Evolutionary conservation across 1,140 invertebrate genomes (phyloP).

Genomic region (Magallana ariakensis): DNA sequence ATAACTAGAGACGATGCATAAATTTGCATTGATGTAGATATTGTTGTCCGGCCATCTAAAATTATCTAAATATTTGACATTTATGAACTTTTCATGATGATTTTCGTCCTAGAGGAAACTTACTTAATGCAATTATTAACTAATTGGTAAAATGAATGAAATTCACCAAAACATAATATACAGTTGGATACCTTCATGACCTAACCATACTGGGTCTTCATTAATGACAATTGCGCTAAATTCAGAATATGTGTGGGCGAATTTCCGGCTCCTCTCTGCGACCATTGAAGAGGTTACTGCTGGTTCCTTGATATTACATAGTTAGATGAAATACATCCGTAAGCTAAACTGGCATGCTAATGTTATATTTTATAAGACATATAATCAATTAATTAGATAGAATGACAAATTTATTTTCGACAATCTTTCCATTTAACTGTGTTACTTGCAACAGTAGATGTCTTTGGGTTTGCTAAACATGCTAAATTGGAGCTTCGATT

Average conservation of each 20-base stretch:
- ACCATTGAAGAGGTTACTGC: background rate
- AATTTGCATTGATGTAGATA: background rate
- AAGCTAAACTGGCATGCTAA: background rate
- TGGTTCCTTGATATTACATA: background rate
- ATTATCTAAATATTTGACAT: slow-evolving; percentile 3
- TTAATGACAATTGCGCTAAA: slow-evolving; percentile 5
- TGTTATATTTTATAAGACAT: too few species aligned
- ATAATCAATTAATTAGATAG: too few species aligned
- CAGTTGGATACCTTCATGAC: background rate
- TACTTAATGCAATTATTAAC: background rate
- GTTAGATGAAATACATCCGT: background rate
- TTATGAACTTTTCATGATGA: background rate
- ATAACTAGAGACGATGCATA: background rate
- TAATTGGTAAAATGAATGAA: slow-evolving; percentile 6
- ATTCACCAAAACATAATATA: background rate
- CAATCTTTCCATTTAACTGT: too few species aligned
- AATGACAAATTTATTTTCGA: too few species aligned
- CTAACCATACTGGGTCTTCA: background rate
- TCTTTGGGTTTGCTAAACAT: too few species aligned
- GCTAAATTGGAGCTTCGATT: too few species aligned
- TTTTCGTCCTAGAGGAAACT: background rate
- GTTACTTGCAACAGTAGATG: too few species aligned
- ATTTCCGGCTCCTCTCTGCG: background rate
- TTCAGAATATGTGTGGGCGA: background rate
- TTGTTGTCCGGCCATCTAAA: background rate